Percentiles rank a stretch among this genome's conserved stretches.
These are phyloP conservation scores for Hyalella azteca DNA, from an alignment of 2,888 invertebrate species.

Conservation along the genomic window DNA sequence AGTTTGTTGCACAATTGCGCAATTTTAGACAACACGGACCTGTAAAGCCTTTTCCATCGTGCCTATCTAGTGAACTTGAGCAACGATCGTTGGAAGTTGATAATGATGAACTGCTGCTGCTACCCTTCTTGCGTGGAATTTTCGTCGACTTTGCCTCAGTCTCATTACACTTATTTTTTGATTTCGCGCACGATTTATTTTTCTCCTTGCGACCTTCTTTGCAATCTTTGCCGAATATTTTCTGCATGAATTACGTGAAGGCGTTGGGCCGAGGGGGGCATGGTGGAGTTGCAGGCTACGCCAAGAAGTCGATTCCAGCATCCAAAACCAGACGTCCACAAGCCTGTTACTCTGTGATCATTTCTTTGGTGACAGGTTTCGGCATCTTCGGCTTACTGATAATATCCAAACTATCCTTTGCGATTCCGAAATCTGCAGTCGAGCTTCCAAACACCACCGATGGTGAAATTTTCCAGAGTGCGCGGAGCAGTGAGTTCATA, in stretches of 20 bases:
- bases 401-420: too few species aligned
- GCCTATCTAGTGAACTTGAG: neutral
- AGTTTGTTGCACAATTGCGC: neutral
- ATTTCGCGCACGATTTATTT: neutral
- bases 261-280: neutral
- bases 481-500: too few species aligned
- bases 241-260: conserved; percentile 28
- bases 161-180: neutral
- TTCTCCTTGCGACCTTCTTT: neutral
- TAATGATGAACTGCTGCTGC: neutral
- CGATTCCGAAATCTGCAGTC: too few species aligned
- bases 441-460: too few species aligned
- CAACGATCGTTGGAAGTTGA: neutral
- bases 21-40: neutral
- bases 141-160: too few species aligned
- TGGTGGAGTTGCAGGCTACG: conserved; percentile 5
- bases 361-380: neutral
- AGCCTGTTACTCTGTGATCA: neutral
- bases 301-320: conserved; percentile 27
- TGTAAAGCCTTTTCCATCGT: neutral
- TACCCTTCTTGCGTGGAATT: neutral
- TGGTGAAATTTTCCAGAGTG: too few species aligned
- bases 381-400: too few species aligned
- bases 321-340: conserved; percentile 23
- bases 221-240: conserved; percentile 29